phyloP scores from a whole-genome alignment of 2,113 vertebrate genomes.

The Amphiprion percula region DNA sequence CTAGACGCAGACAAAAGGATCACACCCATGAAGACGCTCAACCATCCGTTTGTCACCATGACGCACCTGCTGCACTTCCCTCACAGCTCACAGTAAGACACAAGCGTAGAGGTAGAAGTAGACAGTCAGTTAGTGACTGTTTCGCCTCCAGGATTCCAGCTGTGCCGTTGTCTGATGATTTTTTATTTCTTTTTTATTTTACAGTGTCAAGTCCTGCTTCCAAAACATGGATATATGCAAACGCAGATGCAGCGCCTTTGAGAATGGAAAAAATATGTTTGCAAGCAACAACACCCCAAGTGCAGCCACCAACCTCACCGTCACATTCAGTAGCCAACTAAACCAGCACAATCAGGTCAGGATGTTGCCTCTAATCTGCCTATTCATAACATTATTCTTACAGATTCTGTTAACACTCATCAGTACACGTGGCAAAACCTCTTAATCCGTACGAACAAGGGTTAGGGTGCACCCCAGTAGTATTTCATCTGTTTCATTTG shows the following conservation, averaged over 20 bases:
- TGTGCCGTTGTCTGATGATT: background rate
- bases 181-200: slow-evolving; percentile 1
- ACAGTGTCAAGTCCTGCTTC: slow-evolving; percentile 97
- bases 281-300: slow-evolving; percentile 90
- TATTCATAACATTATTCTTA: background rate
- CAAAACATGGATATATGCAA: slow-evolving; percentile 99
- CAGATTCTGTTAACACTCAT: too few relatives aligned
- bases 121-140: background rate
- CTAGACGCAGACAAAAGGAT: slow-evolving; percentile 97
- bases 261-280: slow-evolving; percentile 95
- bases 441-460: too few relatives aligned
- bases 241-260: slow-evolving; percentile 93
- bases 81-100: slow-evolving; percentile 95
- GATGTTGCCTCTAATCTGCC: accelerated
- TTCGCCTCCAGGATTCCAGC: too few relatives aligned
- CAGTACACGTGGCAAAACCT: too few relatives aligned
- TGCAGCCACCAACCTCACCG: slow-evolving; percentile 95
- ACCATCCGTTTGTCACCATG: slow-evolving; percentile 98
- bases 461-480: too few relatives aligned
- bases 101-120: background rate
- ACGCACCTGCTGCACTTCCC: slow-evolving; percentile 97
- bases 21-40: slow-evolving; percentile 97
- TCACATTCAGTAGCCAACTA: slow-evolving; percentile 98
- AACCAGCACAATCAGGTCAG: slow-evolving; percentile 96
- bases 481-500: too few relatives aligned